Evolutionary conservation across 37 sponge, comb jelly and placozoan species (phyloP).

Genomic region (Ephydatia muelleri): DNA sequence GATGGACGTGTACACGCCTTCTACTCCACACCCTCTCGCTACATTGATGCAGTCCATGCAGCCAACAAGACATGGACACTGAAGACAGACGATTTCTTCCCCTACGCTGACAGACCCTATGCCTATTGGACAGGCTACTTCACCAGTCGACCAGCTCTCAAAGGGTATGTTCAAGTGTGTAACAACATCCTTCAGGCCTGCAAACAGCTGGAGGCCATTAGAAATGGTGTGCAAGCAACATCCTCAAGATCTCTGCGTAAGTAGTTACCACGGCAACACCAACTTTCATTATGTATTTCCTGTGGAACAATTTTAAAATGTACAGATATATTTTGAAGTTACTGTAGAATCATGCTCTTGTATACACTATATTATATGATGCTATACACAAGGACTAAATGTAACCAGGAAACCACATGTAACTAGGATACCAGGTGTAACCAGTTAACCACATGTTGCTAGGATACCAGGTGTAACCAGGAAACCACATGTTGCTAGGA

Average conservation of each 20-base stretch:
- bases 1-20: conserved; percentile 67
- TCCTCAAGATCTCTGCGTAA: not conserved
- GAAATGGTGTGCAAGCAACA: not conserved
- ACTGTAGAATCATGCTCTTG: no score
- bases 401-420: no score
- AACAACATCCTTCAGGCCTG: conserved; percentile 90
- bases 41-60: conserved; percentile 65
- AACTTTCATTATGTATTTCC: no score
- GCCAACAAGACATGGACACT: conserved; percentile 45
- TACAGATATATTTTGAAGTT: no score
- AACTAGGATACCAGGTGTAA: no score
- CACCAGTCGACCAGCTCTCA: conserved; percentile 94
- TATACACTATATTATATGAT: no score
- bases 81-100: not conserved
- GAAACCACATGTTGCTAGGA: no score
- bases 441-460: no score
- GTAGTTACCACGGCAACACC: no score
- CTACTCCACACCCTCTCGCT: conserved; percentile 93
- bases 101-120: not conserved
- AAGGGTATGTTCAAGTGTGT: conserved; percentile 81
- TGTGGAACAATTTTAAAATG: no score
- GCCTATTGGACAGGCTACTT: conserved; percentile 29
- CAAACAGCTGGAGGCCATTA: not conserved
- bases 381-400: no score
- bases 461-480: no score